Conservation (phyloP, 2,113 vertebrate genomes). For the Odocoileus hemionus region DNA sequence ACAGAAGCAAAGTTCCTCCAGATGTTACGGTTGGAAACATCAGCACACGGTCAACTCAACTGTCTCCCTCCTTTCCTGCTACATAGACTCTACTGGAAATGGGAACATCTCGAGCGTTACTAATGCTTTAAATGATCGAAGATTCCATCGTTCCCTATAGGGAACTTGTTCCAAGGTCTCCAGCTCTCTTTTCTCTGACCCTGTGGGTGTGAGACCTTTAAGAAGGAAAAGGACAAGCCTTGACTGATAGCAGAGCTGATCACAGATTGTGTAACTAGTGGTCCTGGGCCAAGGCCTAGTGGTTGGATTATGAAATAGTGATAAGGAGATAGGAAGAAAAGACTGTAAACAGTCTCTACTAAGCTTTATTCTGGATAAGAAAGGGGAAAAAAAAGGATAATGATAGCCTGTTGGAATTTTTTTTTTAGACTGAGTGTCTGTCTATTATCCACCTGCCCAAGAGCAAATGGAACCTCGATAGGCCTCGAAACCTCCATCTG, state of each 20-base stretch:
- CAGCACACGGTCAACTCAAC: neutral
- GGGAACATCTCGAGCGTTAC: neutral
- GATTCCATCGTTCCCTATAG: neutral
- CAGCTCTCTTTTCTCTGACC: neutral
- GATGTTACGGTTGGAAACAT: neutral
- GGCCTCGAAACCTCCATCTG: constrained; percentile 52
- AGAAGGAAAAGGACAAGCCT: constrained; percentile 11
- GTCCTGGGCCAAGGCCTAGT: constrained; percentile 42
- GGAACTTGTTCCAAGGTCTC: neutral
- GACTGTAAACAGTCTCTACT: neutral
- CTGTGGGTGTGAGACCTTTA: neutral
- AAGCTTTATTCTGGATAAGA: constrained; percentile 36
- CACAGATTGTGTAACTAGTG: constrained; percentile 29
- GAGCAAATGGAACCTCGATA: constrained; percentile 32
- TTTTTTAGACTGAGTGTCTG: neutral
- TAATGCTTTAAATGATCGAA: neutral
- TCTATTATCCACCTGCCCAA: constrained; percentile 30
- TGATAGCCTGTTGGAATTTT: constrained; percentile 8
- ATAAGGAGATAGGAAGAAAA: constrained; percentile 52
- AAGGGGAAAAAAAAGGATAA: neutral
- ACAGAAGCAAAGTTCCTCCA: neutral
- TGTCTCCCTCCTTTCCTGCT: neutral
- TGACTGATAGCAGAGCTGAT: constrained; percentile 11
- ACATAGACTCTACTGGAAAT: neutral
- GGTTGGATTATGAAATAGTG: constrained; percentile 37